Conservation (phyloP, 2,113 vertebrate genomes). For the Anas platyrhynchos region DNA sequence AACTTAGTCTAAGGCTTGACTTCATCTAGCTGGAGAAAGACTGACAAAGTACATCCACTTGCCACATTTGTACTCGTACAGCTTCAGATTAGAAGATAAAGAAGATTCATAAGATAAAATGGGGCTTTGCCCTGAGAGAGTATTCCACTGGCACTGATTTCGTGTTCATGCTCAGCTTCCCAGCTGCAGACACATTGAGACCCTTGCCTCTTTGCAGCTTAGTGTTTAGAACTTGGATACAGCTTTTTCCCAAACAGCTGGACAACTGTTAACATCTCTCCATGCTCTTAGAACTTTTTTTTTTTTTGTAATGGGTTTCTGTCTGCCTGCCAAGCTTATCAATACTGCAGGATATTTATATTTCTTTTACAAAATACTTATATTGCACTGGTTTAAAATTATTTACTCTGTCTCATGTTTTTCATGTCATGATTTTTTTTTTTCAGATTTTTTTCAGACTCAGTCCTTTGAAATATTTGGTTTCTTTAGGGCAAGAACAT, state of each 20-base stretch:
- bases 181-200: neutral
- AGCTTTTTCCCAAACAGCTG: neutral
- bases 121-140: neutral
- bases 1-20: neutral
- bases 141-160: neutral
- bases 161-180: neutral
- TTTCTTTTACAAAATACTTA: neutral
- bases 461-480: neutral
- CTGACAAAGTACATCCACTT: neutral
- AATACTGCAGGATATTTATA: neutral
- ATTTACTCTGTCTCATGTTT: neutral
- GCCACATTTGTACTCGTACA: neutral
- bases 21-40: neutral
- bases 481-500: neutral
- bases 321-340: neutral
- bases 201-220: neutral
- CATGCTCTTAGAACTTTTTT: neutral
- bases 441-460: neutral
- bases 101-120: neutral
- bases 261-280: neutral
- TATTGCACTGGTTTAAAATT: neutral
- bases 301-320: neutral
- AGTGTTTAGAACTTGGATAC: neutral
- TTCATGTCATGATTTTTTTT: neutral
- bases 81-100: neutral